phyloP scores from a whole-genome alignment of 1,140 invertebrate genomes.

The Drosophila ambigua region DNA sequence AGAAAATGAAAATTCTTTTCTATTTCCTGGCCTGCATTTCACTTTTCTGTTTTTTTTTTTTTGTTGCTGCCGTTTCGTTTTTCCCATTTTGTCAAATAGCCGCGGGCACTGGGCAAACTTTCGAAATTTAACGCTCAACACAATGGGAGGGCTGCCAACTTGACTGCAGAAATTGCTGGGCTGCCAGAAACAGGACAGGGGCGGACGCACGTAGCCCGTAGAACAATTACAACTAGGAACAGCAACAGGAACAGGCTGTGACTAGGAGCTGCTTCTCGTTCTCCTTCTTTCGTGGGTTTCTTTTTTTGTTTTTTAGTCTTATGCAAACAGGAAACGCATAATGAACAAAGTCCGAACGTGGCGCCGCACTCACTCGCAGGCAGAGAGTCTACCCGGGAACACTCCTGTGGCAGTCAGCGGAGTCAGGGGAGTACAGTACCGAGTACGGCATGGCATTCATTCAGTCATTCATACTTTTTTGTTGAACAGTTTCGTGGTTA shows the following conservation, averaged over 20 bases:
- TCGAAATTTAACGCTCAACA: conserved; percentile 79
- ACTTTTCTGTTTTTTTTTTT: conserved; percentile 48
- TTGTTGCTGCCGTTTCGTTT: conserved; percentile 14
- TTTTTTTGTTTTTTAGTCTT: conserved; percentile 43
- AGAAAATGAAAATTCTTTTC: conserved; percentile 45
- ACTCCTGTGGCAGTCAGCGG: conserved; percentile 3
- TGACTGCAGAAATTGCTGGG: conserved; percentile 28
- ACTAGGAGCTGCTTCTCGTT: neutral
- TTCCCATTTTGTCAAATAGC: conserved; percentile 66
- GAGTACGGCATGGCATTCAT: conserved; percentile 19
- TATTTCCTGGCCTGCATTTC: conserved; percentile 47
- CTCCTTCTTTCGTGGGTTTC: neutral
- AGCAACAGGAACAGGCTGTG: conserved; percentile 14
- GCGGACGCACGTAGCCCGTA: conserved; percentile 33
- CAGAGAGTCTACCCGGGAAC: neutral
- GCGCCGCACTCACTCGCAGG: conserved; percentile 54
- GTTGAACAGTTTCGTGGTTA: conserved; percentile 78
- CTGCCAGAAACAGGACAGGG: conserved; percentile 26
- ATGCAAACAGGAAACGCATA: conserved; percentile 82
- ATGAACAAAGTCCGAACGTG: conserved; percentile 69
- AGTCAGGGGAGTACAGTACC: neutral
- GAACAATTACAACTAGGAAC: conserved; percentile 70
- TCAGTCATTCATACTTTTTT: conserved; percentile 77
- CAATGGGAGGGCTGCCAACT: conserved; percentile 49
- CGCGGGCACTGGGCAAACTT: conserved; percentile 59